phyloP scores from a whole-genome alignment of 2,888 invertebrate genomes.

The Epirrhoe tristata region DNA sequence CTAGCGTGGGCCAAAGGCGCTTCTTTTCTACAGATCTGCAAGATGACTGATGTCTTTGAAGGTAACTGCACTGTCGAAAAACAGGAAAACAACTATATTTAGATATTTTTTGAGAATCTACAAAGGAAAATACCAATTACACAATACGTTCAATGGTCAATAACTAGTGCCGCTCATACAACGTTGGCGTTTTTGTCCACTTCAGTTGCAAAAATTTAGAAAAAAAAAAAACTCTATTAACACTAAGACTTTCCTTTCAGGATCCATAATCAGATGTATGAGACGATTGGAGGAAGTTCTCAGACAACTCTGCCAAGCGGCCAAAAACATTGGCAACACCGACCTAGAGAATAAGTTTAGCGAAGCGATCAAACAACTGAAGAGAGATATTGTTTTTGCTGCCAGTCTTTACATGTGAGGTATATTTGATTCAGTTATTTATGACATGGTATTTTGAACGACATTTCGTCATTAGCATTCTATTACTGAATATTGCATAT shows the following conservation, averaged over 20 bases:
- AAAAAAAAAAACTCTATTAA: too few species aligned
- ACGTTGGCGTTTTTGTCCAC: too few species aligned
- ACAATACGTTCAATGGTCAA: too few species aligned
- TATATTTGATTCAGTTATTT: constrained; percentile 23
- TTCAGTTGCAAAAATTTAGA: too few species aligned
- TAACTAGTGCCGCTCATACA: too few species aligned
- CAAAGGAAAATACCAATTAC: too few species aligned
- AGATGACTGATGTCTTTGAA: constrained; percentile 98
- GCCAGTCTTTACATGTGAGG: constrained; percentile 94
- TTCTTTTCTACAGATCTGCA: constrained; percentile 95
- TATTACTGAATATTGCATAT: background rate
- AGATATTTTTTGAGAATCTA: too few species aligned
- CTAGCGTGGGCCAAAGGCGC: constrained; percentile 98
- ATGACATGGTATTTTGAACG: background rate
- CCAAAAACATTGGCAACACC: constrained; percentile 98
- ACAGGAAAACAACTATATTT: too few species aligned
- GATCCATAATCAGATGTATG: constrained; percentile 93
- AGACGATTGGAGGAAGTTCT: constrained; percentile 97
- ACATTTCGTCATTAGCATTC: background rate
- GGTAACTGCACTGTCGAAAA: constrained; percentile 75
- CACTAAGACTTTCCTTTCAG: constrained; percentile 56
- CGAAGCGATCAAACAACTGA: constrained; percentile 95
- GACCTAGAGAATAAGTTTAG: constrained; percentile 98
- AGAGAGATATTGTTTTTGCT: constrained; percentile 99
- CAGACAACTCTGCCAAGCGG: constrained; percentile 97